Base-by-base conservation (phyloP, 2,888 invertebrate genomes). In the Brenthis hecate region DNA sequence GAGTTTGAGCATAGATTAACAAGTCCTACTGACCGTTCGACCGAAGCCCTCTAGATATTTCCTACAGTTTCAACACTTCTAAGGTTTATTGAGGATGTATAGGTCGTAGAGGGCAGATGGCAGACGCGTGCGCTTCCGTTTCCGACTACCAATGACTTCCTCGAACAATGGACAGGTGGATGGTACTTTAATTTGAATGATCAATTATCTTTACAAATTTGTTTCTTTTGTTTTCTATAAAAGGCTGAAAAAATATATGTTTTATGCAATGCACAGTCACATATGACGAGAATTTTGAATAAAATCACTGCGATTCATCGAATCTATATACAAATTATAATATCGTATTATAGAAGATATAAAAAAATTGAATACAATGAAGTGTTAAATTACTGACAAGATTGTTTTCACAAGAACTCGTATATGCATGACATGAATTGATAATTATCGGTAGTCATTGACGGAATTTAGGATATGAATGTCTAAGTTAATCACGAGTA, bases 71-170 rank as follows among this genome's bases (percentile, higher is more conserved):
- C 77, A 77, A 84, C 88, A 91, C 89, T 90, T 88, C 77, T 91
- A 89, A 81, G 91, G 91, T 78, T 89, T 88, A 81, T 80, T 80
- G 81, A 87, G 91, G 89, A 90, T 85, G 85, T 80, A 72, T 78
- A 82, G 85, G 88, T 83, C 84, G 84, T 74, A 78, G 74, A 79
- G 80, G 85, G 86, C 91, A 91, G 89, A 87, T 91, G 90, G 79
- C 72, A 73, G 80, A 77, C 86, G 85, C 86, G 85, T 81, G 85
- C 81, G 84, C 86, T 88, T 91, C 91, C 91, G 90, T 82, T 89
- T 88, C 89, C 89, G 77, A 68, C 70, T 74, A 68, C 68, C 65
- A 65, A 68, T 72, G 70, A 68, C 69, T 73, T 74, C 73, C 72
- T 65, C 65, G 72, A 74, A 74, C 56, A 66, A 67, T 56, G 56